Evolutionary conservation across 2,113 vertebrate genomes (phyloP), one percentile per base, ranked within the genome.

Genomic region (Mirza zaza): DNA sequence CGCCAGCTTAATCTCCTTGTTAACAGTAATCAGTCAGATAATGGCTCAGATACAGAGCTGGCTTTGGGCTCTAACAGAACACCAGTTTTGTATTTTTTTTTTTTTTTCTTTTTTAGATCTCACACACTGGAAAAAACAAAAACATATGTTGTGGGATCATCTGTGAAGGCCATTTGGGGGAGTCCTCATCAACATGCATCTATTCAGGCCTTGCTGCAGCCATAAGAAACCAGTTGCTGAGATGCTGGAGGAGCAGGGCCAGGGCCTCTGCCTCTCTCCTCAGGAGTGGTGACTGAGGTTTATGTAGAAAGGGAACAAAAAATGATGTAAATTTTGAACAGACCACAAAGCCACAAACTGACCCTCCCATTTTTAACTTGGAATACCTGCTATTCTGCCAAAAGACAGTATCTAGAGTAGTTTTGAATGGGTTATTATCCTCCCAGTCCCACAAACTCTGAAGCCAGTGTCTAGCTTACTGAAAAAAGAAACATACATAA

Each of bases 151-250:
- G 99, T 97, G 99, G 99, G 95, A 99, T 99, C 94, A 99, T 99
- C 98, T 99, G 99, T 98, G 99, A 99, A 98, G 99, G 99, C 11
- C 99, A 99, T 71, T 99, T 59, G 99, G 99, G 48, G 99, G 99
- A 98, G 99, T 99, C 91, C 99, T 99, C 89, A 99, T 99, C 34
- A 99, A 99, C 98, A 99, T 99, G 79, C 99, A 99, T 94, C 98
- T 99, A 95, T 99, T 99, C 98, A 99, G 99, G 97, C 99, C 99
- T 6, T 99, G 99, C 98, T 99, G 99, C 98, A 99, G 99, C 98
- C 99, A 99, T 82, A 99, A 99, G 98, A 99, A 98, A 15, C 97
- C 98, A 4, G 89, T 98, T 34, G 77, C 97, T 15, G 98, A 98
- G 96, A 98, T 98, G 68, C 98, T 98, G 17, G 98, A 99, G 96